Conservation (phyloP, 30 jellyfish, hydroid and myxozoan species). For the Chironex yamaguchii region DNA sequence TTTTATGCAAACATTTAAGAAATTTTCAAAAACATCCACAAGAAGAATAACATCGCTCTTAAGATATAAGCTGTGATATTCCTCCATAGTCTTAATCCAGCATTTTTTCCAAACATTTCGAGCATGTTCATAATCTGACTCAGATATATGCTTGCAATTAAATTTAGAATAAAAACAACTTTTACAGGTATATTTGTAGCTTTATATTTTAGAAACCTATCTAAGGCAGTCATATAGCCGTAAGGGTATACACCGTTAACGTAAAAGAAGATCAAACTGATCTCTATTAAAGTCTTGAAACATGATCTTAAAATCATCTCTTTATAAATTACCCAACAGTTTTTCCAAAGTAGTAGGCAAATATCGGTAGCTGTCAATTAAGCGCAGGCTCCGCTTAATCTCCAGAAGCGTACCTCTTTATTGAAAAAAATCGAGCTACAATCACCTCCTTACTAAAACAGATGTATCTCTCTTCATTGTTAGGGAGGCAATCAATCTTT, state of each 20-base stretch:
- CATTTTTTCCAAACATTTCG: conserved; percentile 24
- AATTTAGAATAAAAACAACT: conserved; percentile 15
- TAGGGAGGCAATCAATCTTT: background rate
- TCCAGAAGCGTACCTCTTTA: too few relatives aligned
- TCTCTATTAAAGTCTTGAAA: background rate
- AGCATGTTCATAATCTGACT: conserved; percentile 66
- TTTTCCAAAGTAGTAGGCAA: conserved; percentile 54
- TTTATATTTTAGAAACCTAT: conserved; percentile 26
- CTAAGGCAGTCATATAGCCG: conserved; percentile 67
- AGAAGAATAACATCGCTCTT: conserved; percentile 39
- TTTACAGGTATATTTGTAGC: conserved; percentile 35
- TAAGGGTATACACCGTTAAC: too few relatives aligned
- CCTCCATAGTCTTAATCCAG: conserved; percentile 1
- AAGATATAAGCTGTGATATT: conserved; percentile 37
- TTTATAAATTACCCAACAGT: conserved; percentile 25
- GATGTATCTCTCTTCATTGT: background rate
- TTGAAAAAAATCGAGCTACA: background rate
- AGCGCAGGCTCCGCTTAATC: too few relatives aligned
- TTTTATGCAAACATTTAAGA: conserved; percentile 26
- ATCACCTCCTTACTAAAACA: background rate
- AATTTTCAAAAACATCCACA: conserved; percentile 59
- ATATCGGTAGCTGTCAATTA: conserved; percentile 33
- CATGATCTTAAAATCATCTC: background rate
- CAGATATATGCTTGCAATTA: conserved; percentile 17
- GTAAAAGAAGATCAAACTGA: conserved; percentile 2